Conservation (phyloP, 2,113 vertebrate genomes). For the Pelodiscus sinensis region DNA sequence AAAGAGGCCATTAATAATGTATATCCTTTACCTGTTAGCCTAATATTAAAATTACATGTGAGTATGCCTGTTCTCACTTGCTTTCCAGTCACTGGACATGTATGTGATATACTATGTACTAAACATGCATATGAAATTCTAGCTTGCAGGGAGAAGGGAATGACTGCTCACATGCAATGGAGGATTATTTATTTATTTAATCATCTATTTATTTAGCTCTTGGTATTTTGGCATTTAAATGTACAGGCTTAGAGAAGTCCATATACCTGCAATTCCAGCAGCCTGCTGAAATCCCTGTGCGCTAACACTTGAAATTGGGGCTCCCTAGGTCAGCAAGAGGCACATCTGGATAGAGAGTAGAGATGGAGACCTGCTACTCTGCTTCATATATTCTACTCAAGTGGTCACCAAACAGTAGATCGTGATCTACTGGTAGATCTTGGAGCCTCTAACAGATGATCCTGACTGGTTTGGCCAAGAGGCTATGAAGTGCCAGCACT, state of each 20-base stretch:
- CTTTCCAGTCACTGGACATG: neutral
- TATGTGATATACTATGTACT: neutral
- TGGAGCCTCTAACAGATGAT: no score
- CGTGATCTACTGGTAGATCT: no score
- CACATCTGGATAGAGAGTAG: neutral
- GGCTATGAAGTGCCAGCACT: no score
- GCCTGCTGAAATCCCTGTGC: neutral
- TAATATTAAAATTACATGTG: fast-evolving
- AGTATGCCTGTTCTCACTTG: neutral
- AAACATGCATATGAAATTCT: neutral
- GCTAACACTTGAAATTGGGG: neutral
- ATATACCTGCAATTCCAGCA: neutral
- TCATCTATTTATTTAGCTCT: neutral
- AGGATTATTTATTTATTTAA: neutral
- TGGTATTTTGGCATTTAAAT: neutral
- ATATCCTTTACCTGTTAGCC: fast-evolving
- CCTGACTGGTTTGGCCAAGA: no score
- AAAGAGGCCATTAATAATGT: neutral
- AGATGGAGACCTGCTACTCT: neutral
- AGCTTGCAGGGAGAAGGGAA: neutral
- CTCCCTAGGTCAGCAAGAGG: neutral
- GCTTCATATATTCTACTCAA: no score
- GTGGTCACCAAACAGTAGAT: no score
- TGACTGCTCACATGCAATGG: neutral
- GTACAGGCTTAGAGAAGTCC: neutral